A percentile compares a stretch with the other conserved stretches of the same genome.
These are phyloP conservation scores for Eilema griseolum DNA, from an alignment of 2,888 invertebrate species.

Conservation along the genomic window DNA sequence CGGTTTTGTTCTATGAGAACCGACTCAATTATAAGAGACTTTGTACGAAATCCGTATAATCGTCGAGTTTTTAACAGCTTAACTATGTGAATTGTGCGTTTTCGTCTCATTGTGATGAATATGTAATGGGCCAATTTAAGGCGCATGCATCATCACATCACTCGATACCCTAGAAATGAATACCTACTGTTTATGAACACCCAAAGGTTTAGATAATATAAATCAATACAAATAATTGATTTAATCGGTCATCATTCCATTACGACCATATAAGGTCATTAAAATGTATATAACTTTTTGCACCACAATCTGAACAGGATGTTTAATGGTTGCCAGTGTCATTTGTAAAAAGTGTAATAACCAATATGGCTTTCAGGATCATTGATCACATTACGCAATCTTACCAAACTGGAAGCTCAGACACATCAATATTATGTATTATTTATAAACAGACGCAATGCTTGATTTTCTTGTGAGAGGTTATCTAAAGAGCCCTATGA, in stretches of 20 bases:
- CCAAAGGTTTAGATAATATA: neutral
- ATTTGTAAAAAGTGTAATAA: conserved; percentile 57
- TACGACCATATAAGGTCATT: conserved; percentile 63
- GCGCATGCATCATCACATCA: conserved; percentile 23
- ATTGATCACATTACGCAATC: conserved; percentile 85
- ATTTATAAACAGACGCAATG: conserved; percentile 62
- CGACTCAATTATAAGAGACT: conserved; percentile 79
- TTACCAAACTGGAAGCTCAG: conserved; percentile 79
- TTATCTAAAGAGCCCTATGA: conserved; percentile 47
- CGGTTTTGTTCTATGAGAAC: conserved; percentile 84
- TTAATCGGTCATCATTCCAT: conserved; percentile 59
- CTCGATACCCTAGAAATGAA: conserved; percentile 2
- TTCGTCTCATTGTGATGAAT: conserved; percentile 78
- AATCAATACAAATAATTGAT: neutral
- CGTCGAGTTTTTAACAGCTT: conserved; percentile 81
- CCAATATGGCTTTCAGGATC: conserved; percentile 74
- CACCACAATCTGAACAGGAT: conserved; percentile 65
- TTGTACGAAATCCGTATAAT: conserved; percentile 83
- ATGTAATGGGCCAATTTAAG: conserved; percentile 60
- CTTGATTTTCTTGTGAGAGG: conserved; percentile 56
- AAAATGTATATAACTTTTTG: conserved; percentile 62
- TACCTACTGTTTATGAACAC: neutral
- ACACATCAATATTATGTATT: conserved; percentile 78
- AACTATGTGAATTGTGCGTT: conserved; percentile 83
- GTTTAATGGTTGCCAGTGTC: conserved; percentile 77